Conservation (phyloP, 1,140 invertebrate genomes). For the Argopecten irradians region DNA sequence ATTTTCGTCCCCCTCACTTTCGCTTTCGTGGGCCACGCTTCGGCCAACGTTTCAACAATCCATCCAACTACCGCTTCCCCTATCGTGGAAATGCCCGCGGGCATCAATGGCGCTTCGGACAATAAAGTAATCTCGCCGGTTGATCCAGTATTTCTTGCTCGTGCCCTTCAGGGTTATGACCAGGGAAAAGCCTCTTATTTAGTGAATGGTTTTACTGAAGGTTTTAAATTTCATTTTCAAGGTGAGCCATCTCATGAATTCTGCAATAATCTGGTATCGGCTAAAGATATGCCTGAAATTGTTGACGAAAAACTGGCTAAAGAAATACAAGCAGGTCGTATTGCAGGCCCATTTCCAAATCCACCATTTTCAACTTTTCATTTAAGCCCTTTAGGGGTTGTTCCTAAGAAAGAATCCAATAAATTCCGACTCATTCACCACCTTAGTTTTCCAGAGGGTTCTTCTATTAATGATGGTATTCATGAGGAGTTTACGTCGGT, state of each 20-base stretch:
- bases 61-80: too few species aligned
- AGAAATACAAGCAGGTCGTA: not conserved
- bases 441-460: slow-evolving; percentile 23
- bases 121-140: not conserved
- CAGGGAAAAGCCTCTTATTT: not conserved
- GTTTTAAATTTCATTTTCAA: not conserved
- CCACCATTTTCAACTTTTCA: slow-evolving; percentile 14
- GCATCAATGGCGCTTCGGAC: not conserved
- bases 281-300: too few species aligned
- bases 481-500: not conserved
- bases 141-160: not conserved
- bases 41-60: too few species aligned
- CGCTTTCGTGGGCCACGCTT: too few species aligned
- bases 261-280: too few species aligned
- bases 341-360: slow-evolving; percentile 14
- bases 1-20: not conserved
- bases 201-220: not conserved
- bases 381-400: slow-evolving; percentile 19
- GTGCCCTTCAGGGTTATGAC: not conserved
- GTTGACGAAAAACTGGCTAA: too few species aligned
- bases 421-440: slow-evolving; percentile 31
- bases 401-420: slow-evolving; percentile 26
- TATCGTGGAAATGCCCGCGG: not conserved
- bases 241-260: not conserved
- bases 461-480: slow-evolving; percentile 35